phyloP scores from a whole-genome alignment of 2,113 vertebrate genomes.

The Peromyscus leucopus region DNA sequence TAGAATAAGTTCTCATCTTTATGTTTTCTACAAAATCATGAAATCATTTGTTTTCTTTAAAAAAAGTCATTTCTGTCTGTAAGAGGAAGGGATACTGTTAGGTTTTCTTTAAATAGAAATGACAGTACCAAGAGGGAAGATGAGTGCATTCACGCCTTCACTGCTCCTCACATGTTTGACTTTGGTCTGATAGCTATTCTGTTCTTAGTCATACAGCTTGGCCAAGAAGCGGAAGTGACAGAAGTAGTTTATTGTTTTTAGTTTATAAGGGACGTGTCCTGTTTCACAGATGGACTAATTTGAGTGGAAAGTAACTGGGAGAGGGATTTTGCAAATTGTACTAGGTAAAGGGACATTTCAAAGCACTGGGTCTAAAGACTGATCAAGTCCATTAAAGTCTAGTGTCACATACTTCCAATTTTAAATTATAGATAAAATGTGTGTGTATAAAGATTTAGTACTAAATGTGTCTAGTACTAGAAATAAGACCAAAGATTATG shows the following conservation, averaged over 20 bases:
- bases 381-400: neutral
- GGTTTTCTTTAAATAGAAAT: neutral
- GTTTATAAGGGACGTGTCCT: neutral
- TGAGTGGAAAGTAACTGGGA: neutral
- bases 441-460: neutral
- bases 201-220: neutral
- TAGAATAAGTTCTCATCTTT: neutral
- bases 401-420: neutral
- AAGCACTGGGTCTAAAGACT: neutral
- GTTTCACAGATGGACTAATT: neutral
- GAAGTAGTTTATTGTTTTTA: neutral
- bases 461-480: neutral
- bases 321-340: neutral
- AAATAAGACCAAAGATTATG: constrained; percentile 10
- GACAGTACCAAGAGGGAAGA: neutral
- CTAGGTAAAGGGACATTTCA: neutral
- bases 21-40: neutral
- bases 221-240: neutral
- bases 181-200: neutral
- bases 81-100: neutral
- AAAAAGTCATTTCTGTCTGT: neutral
- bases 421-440: neutral
- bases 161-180: neutral
- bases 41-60: neutral
- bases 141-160: neutral